Percentiles rank a stretch among this genome's conserved stretches.
Conservation (phyloP, 35 echinoderm and acorn worm genomes). For the Ophioderma brevispina region DNA sequence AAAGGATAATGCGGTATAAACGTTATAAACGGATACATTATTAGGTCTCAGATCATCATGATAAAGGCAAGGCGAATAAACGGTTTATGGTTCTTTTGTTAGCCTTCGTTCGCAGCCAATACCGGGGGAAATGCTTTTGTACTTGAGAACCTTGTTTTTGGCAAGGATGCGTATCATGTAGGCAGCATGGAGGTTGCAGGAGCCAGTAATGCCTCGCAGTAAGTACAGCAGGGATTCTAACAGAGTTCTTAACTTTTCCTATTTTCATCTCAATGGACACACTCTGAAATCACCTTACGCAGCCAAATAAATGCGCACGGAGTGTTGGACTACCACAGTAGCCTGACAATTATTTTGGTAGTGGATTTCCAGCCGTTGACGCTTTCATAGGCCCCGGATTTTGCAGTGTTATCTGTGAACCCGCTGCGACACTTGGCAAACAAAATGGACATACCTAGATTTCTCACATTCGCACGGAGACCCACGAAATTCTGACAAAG, state of each 20-base stretch:
- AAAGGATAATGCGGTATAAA: too few species aligned
- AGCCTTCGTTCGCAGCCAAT: too few species aligned
- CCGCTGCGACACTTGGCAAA: slow-evolving; percentile 57
- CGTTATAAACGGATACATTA: too few species aligned
- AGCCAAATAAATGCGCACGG: background rate
- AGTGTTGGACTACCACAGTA: background rate
- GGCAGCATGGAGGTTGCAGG: too few species aligned
- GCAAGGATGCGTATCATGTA: too few species aligned
- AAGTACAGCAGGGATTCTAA: too few species aligned
- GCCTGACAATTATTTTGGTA: background rate
- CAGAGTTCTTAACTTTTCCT: background rate
- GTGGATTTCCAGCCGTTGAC: background rate
- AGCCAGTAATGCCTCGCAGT: too few species aligned
- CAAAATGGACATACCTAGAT: slow-evolving; percentile 70
- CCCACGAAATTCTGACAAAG: slow-evolving; percentile 49
- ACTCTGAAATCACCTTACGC: background rate
- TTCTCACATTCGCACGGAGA: slow-evolving; percentile 59
- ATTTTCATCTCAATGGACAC: background rate
- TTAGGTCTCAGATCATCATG: too few species aligned
- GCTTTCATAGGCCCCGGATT: slow-evolving; percentile 70
- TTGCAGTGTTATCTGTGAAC: slow-evolving; percentile 78
- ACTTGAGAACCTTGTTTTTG: too few species aligned
- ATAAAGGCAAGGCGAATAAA: too few species aligned
- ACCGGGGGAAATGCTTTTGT: too few species aligned
- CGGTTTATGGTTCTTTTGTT: too few species aligned